Evolutionary conservation across 1,140 invertebrate species (phyloP).

Genomic region (Habropoda laboriosa): DNA sequence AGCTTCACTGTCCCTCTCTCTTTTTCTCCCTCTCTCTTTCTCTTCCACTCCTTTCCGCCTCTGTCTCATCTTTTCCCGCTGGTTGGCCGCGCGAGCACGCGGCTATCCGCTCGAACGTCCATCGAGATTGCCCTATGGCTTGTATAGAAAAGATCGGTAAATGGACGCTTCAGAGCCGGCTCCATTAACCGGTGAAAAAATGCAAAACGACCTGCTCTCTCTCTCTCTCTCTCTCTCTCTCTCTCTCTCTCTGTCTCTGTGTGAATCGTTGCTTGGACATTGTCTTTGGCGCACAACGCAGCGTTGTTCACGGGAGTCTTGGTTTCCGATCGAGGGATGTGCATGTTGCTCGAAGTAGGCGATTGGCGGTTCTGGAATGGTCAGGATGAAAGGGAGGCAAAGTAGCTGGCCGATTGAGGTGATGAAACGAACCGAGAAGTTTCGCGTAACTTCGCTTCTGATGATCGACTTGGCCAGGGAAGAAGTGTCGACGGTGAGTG

Average conservation of each 20-base stretch:
- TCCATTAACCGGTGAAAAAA: conserved; percentile 47
- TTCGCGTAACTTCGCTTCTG: background rate
- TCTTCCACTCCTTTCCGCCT: background rate
- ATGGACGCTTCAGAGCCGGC: conserved; percentile 35
- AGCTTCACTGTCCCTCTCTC: conserved; percentile 14
- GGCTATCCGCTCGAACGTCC: conserved; percentile 18
- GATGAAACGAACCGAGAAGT: background rate
- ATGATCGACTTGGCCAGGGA: no score
- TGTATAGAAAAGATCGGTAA: conserved; percentile 33
- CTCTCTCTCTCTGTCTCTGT: no score
- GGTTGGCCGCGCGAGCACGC: conserved; percentile 7
- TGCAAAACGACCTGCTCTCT: conserved; percentile 27
- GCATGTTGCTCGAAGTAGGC: background rate
- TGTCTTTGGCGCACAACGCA: conserved; percentile 5
- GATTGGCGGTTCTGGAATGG: background rate
- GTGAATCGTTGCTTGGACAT: conserved; percentile 10
- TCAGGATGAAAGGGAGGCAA: no score
- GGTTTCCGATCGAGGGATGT: no score
- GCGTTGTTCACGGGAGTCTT: no score
- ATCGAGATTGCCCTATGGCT: conserved; percentile 26
- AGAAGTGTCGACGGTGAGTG: no score
- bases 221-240: no score
- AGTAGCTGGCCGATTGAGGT: background rate
- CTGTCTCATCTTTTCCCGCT: background rate
- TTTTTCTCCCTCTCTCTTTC: background rate